Evolutionary conservation across 2,797 vertebrate genomes (phyloP), one percentile per base, ranked within the genome.

Genomic region (Oreochromis grahami): DNA sequence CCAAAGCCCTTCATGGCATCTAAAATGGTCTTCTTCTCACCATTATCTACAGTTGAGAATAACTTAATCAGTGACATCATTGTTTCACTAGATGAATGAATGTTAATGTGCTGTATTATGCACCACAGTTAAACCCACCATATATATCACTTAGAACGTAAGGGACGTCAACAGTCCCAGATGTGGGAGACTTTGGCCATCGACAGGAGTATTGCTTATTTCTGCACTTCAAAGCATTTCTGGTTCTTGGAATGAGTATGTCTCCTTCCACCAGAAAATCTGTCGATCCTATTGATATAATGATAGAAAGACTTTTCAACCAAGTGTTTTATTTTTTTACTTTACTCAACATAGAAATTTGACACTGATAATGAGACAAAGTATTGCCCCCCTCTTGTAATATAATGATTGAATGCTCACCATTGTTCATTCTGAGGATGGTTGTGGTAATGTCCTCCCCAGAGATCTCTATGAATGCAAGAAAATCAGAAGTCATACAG

Each of bases 351-450:
- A 2, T 50, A 17, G 19, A 41, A 45, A 29, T 43, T 29, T 10
- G 36, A n/a, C 32, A 8, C 8, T 38, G n/a, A 36, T 17, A 48
- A 19, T 70, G 45, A 15, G 6, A 55, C 11, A 82, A 77, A 8
- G 29, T 5, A 41, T 82, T 41, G 14, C 24, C 77, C 51, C 7
- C 8, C 65, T 5, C 3, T 14, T 50, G 6, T 38, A 15, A 21
- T 36, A 8, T 76, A 3, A 41, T 7, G 19, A 32, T 17, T 83
- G 1, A 50, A 80, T 0, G 38, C 84, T 81, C 1, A 90, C 94
- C 85, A 12, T 93, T 95, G 88, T 95, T 96, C 91, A 94, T 92
- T 78, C 52, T 84, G 83, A 94, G 82, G 81, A 95, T 95, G 5
- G 84, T 82, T 5, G 63, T 14, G 12, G 48, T 72, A 1, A 93